phyloP scores from a whole-genome alignment of 1,140 invertebrate species.

The Drosophila gunungcola region DNA sequence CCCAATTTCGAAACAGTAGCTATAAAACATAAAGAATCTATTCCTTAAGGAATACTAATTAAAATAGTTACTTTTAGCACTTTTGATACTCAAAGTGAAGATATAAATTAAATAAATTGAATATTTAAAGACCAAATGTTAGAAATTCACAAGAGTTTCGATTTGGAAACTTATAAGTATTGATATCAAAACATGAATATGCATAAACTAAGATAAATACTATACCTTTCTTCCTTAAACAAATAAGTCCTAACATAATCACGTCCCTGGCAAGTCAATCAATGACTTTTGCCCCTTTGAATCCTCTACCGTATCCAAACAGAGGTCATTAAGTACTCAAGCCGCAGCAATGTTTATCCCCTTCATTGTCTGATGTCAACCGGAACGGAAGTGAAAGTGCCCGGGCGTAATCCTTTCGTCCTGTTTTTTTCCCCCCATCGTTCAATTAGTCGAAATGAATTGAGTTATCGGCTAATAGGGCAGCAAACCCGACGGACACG shows the following conservation, averaged over 20 bases:
- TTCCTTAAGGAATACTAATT: too few species aligned
- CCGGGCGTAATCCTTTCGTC: constrained; percentile 36
- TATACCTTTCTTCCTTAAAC: too few species aligned
- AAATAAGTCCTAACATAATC: neutral
- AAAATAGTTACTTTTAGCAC: too few species aligned
- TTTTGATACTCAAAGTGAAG: too few species aligned
- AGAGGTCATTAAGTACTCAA: neutral
- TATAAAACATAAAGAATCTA: too few species aligned
- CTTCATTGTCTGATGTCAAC: neutral
- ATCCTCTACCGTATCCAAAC: neutral
- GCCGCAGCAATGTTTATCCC: neutral
- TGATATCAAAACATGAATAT: too few species aligned
- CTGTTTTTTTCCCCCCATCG: constrained; percentile 19
- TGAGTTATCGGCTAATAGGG: constrained; percentile 76
- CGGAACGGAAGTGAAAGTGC: constrained; percentile 25
- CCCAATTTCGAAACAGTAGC: too few species aligned
- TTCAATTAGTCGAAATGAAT: constrained; percentile 76
- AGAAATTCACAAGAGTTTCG: too few species aligned
- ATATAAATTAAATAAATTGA: too few species aligned
- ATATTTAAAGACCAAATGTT: too few species aligned
- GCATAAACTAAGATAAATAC: too few species aligned
- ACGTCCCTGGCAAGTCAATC: neutral
- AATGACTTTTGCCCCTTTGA: neutral
- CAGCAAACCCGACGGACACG: constrained; percentile 40
- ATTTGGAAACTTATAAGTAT: too few species aligned